Evolutionary conservation across 2,113 vertebrate species (phyloP), one percentile per base, ranked within the genome.

Genomic region (Lagopus leucura): DNA sequence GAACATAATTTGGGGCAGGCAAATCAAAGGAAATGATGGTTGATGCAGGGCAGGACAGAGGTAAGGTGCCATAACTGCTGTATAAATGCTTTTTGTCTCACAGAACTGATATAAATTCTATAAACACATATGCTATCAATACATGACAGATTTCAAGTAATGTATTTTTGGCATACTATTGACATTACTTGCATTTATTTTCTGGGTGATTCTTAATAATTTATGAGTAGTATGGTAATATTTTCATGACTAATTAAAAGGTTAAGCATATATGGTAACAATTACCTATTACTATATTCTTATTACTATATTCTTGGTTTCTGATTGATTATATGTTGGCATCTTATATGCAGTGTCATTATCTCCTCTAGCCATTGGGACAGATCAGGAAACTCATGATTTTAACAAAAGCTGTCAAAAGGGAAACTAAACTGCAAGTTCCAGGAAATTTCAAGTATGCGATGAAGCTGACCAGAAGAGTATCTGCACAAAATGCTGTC

Each of bases 321-420:
- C 11, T 69, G 1, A 3, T 79, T 82, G 11, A 52, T 30, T 40
- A 45, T 65, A 20, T 15, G 1, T 43, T 17, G 20, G 1, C 5
- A 43, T 2, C 1, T 10, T 28, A n/a, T 3, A 28, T 2, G 30
- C 21, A 17, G 4, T 24, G 4, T n/a, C 36, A 54, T 19, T 57
- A 27, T 5, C 19, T 21, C 30, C 15, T 86, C 40, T 1, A 0
- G 20, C 15, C 21, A 38, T 25, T 27, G 63, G 8, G 22, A 54
- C 2, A 28, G 52, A 67, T 4, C 6, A 81, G 10, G 9, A 67
- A 55, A 67, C 11, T 74, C 18, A 6, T 64, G 24, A 66, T 67
- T 45, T 45, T 71, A 42, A 55, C 1, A 60, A 74, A 93, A 87
- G 1, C 5, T 63, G 1, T 24, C 16, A 10, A 38, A 38, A 45